Evolutionary conservation across 2,888 invertebrate species (phyloP).

Genomic region (Drosophila suboccidentalis): DNA sequence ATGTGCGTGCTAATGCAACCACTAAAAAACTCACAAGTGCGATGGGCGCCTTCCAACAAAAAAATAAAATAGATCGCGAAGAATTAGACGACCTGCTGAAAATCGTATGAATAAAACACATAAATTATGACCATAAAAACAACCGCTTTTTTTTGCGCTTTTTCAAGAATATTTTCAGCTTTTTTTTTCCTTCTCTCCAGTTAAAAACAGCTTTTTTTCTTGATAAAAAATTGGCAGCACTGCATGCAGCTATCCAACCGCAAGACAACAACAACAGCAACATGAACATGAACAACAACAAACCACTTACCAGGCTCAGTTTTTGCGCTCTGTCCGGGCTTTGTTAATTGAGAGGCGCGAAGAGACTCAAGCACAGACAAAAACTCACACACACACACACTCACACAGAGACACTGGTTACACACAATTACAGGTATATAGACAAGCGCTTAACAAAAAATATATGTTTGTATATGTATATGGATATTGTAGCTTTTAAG

Average conservation of each 20-base stretch:
- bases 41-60: too few species aligned
- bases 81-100: too few species aligned
- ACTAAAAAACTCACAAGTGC: too few species aligned
- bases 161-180: too few species aligned
- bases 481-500: conserved; percentile 39
- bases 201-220: too few species aligned
- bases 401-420: conserved; percentile 20
- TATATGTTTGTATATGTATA: conserved; percentile 34
- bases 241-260: conserved; percentile 38
- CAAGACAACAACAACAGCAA: conserved; percentile 31
- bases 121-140: too few species aligned
- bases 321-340: conserved; percentile 21
- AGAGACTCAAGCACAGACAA: conserved; percentile 19
- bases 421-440: conserved; percentile 20
- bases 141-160: too few species aligned
- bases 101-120: too few species aligned
- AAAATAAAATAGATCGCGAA: too few species aligned
- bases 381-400: conserved; percentile 15
- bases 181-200: too few species aligned
- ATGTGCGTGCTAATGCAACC: too few species aligned
- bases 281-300: conserved; percentile 9
- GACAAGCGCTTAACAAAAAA: conserved; percentile 44
- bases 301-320: conserved; percentile 37
- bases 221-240: too few species aligned
- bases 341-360: conserved; percentile 55